Conservation (phyloP, 1,140 invertebrate species). For the Teleopsis dalmanni region DNA sequence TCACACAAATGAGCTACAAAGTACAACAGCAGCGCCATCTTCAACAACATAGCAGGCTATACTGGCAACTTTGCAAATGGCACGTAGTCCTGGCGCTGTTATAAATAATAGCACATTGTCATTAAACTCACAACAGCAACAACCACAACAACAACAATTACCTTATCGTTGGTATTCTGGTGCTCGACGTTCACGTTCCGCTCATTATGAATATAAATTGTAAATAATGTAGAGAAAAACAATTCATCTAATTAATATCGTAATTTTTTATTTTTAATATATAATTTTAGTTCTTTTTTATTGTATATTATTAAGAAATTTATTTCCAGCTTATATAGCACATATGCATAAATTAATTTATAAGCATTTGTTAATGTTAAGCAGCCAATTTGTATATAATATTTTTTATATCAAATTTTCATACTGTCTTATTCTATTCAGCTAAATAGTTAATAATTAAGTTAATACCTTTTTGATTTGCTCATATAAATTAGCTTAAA, state of each 20-base stretch:
- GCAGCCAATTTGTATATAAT: too few species aligned
- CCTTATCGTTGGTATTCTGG: constrained; percentile 41
- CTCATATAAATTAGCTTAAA: too few species aligned
- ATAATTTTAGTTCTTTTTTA: neutral
- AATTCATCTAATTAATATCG: neutral
- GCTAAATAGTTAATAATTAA: too few species aligned
- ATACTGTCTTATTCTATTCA: too few species aligned
- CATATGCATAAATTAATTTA: too few species aligned
- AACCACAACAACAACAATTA: constrained; percentile 21
- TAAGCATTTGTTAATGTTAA: too few species aligned
- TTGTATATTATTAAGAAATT: too few species aligned
- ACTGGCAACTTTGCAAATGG: constrained; percentile 27
- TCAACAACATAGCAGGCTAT: constrained; percentile 34
- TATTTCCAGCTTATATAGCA: too few species aligned
- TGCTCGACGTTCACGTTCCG: constrained; percentile 36
- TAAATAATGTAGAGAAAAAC: constrained; percentile 17
- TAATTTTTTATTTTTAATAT: neutral
- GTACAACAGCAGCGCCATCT: constrained; percentile 30
- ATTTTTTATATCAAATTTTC: too few species aligned
- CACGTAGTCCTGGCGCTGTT: constrained; percentile 34
- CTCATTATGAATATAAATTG: constrained; percentile 36
- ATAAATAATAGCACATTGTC: constrained; percentile 7
- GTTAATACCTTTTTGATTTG: too few species aligned
- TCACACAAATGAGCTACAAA: constrained; percentile 18
- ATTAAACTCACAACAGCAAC: constrained; percentile 11